Conservation (phyloP, 2,113 vertebrate species). For the Gymnocephalus cernua region DNA sequence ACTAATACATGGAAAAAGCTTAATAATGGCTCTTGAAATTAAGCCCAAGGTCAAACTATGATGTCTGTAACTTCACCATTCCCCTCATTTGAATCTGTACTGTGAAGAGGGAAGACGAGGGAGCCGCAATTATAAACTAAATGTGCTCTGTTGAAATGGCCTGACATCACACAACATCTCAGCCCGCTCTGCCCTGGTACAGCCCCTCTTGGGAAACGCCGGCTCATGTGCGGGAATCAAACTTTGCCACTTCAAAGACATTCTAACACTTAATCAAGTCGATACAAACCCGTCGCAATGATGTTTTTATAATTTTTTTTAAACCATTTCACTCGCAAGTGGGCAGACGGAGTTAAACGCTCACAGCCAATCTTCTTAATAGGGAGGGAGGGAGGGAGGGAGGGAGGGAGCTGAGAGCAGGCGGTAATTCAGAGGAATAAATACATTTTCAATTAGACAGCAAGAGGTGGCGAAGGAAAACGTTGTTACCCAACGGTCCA, state of each 20-base stretch:
- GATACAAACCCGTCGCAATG: constrained; percentile 41
- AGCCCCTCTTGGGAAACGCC: constrained; percentile 31
- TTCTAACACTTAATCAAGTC: constrained; percentile 58
- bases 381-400: constrained; percentile 35
- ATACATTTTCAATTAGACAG: constrained; percentile 69
- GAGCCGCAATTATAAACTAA: constrained; percentile 54
- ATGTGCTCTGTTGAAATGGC: constrained; percentile 35
- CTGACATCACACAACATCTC: constrained; percentile 13
- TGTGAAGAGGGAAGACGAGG: not conserved
- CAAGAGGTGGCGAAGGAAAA: constrained; percentile 33
- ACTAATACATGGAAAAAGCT: too few species aligned
- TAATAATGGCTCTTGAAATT: too few species aligned
- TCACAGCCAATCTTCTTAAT: constrained; percentile 62
- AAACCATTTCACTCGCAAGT: constrained; percentile 50
- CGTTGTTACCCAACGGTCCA: constrained; percentile 35
- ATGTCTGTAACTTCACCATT: not conserved
- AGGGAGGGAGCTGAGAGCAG: constrained; percentile 29
- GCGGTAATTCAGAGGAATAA: constrained; percentile 65
- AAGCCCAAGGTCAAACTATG: constrained; percentile 21
- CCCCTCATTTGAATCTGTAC: not conserved
- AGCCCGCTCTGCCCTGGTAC: constrained; percentile 19
- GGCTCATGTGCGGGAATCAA: constrained; percentile 45
- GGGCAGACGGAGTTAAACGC: constrained; percentile 58
- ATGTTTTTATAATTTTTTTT: constrained; percentile 6
- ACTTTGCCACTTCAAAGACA: constrained; percentile 63